Evolutionary conservation across 1,140 invertebrate species (phyloP).

Genomic region (Leptinotarsa defecta): DNA sequence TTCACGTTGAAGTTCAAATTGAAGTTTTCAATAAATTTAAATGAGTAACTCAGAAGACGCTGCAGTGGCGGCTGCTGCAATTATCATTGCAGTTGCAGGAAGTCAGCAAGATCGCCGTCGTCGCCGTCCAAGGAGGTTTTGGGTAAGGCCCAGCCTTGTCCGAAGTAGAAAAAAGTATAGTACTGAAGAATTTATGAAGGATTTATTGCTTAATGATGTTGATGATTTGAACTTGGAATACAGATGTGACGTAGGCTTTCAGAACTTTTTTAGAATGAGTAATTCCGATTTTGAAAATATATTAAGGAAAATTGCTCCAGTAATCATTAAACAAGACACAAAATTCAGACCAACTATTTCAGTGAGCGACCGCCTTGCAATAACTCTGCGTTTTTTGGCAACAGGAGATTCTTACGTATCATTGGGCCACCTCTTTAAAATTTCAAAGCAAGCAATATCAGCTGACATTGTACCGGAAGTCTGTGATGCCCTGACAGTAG

Average conservation of each 20-base stretch:
- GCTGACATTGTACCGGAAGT: slow-evolving; percentile 46
- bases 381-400: slow-evolving; percentile 49
- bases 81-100: no score
- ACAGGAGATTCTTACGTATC: slow-evolving; percentile 48
- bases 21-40: not conserved
- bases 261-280: slow-evolving; percentile 42
- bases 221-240: slow-evolving; percentile 12
- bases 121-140: no score
- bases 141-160: slow-evolving; percentile 4
- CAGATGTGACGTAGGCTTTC: slow-evolving; percentile 19
- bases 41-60: not conserved
- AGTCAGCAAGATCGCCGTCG: no score
- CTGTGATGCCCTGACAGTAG: slow-evolving; percentile 32
- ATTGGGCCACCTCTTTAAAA: slow-evolving; percentile 43
- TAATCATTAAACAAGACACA: slow-evolving; percentile 46
- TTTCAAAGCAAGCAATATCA: slow-evolving; percentile 50
- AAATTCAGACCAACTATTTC: slow-evolving; percentile 45
- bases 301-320: slow-evolving; percentile 36
- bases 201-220: slow-evolving; percentile 3
- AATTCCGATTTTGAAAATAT: slow-evolving; percentile 44
- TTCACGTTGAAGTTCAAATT: no score
- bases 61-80: no score
- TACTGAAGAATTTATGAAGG: not conserved
- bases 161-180: slow-evolving; percentile 4
- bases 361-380: slow-evolving; percentile 40